Base-by-base conservation (phyloP, 2,888 invertebrate genomes). In the Portevinia maculata region DNA sequence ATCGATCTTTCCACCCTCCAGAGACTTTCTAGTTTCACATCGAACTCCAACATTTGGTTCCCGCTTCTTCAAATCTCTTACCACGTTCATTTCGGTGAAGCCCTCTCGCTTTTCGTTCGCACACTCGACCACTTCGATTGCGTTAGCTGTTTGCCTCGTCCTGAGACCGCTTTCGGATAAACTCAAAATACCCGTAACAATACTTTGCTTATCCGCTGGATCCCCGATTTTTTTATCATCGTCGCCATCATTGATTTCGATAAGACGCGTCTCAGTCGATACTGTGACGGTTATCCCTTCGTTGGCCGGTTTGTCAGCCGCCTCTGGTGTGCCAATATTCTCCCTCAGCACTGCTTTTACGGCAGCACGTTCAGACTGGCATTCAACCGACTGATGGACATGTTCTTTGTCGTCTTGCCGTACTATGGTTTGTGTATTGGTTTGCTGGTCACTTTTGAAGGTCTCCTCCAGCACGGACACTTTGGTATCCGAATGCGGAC, bases 171-270 rank as follows among this genome's bases (percentile, higher is more conserved):
- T 87, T 87, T 90, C 89, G 86, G 90, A 89, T 89, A 89, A 87
- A 87, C 88, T 90, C 90, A 89, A 87, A 88, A 87, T 89, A 89
- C 90, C 90, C 85, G 86, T 86, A 75, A 88, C 88, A 89, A 89
- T 90, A 90, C 88, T 89, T 88, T 89, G 90, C 87, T 86, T 89
- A 89, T 89, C 90, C 86, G 87, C 88, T 87, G 90, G 88, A 86
- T 87, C 87, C 3, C 48, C 69, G 62, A 73, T 32, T 13, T 60
- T 5, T 15, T 46, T 48, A 17, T 34, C 55, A 6, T 62, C 46
- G 17, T 62, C 55, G 34, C 30, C 62, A n/a, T 60, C 73, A 39
- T 87, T 85, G 53, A 88, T 85, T 86, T 90, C 90, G 87, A 87
- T 88, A 84, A 90, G 85, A 85, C 87, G 86, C 86, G 89, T 87